Percentiles rank a stretch among this genome's conserved stretches.
These are phyloP conservation scores for Galeopsomyia nigrocyanea DNA, from an alignment of 2,888 invertebrate genomes.

Conservation along the genomic window DNA sequence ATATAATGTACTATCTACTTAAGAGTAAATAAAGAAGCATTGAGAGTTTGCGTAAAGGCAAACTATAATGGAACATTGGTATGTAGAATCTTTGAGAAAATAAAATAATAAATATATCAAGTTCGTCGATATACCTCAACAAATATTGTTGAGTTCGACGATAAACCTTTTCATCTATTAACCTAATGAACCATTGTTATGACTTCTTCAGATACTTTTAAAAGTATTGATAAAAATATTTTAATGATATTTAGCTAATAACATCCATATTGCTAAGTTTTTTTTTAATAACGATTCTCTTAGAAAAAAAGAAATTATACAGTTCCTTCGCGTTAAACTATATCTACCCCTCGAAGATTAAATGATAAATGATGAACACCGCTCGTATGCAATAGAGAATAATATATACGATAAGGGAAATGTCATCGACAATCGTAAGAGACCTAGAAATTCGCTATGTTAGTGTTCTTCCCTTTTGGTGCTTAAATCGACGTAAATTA, in stretches of 20 bases:
- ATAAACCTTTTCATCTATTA: slow-evolving; percentile 22
- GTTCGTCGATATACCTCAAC: neutral
- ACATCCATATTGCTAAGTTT: slow-evolving; percentile 23
- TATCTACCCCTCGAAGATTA: slow-evolving; percentile 38
- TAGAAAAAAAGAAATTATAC: slow-evolving; percentile 20
- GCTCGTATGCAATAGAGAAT: slow-evolving; percentile 30
- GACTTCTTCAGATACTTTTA: neutral
- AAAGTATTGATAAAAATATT: slow-evolving; percentile 34
- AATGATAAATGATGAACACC: slow-evolving; percentile 38
- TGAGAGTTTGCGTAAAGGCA: too few species aligned
- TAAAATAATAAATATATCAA: slow-evolving; percentile 16
- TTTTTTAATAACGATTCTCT: slow-evolving; percentile 18
- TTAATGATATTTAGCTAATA: slow-evolving; percentile 27
- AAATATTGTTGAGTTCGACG: slow-evolving; percentile 18
- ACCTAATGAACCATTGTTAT: slow-evolving; percentile 29
- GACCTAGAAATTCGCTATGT: slow-evolving; percentile 37
- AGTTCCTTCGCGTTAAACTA: slow-evolving; percentile 29
- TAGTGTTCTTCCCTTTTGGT: slow-evolving; percentile 36
- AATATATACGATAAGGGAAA: slow-evolving; percentile 32
- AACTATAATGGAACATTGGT: neutral
- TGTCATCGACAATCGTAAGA: slow-evolving; percentile 39
- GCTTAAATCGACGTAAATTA: slow-evolving; percentile 36
- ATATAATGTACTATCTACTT: too few species aligned
- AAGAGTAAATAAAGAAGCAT: too few species aligned
- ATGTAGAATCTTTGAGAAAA: slow-evolving; percentile 21